Evolutionary conservation across 2,113 vertebrate genomes (phyloP).

Genomic region (Sardina pilchardus): DNA sequence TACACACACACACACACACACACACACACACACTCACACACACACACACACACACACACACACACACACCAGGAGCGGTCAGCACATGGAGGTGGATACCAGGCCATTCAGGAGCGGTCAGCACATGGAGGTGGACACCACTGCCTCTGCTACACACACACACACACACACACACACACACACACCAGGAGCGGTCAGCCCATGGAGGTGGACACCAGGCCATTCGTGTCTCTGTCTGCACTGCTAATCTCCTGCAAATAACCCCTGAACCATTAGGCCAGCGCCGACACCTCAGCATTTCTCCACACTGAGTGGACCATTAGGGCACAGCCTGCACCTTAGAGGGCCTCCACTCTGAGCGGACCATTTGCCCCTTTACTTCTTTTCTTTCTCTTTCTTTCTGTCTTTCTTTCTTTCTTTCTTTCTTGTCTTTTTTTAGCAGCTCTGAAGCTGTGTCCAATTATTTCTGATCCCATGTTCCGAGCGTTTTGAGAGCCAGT

Average conservation of each 20-base stretch:
- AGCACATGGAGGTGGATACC: too few species aligned
- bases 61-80: too few species aligned
- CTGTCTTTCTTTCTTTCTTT: neutral
- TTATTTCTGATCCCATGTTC: neutral
- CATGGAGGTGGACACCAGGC: neutral
- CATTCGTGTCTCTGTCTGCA: neutral
- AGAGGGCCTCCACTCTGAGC: neutral
- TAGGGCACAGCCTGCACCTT: neutral
- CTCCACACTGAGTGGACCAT: neutral
- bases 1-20: too few species aligned
- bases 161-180: too few species aligned
- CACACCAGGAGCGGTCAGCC: neutral
- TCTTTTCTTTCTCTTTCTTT: neutral
- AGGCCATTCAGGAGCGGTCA: too few species aligned
- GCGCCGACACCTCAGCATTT: neutral
- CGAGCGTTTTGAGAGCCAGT: conserved; percentile 26
- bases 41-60: too few species aligned
- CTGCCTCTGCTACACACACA: too few species aligned
- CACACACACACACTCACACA: too few species aligned
- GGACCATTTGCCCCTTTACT: neutral
- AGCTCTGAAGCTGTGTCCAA: neutral
- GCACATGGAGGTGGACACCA: too few species aligned
- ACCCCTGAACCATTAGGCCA: neutral
- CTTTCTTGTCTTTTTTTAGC: neutral
- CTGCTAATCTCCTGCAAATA: neutral